phyloP scores from a whole-genome alignment of 2,113 vertebrate genomes.

The Sminthopsis crassicaudata region DNA sequence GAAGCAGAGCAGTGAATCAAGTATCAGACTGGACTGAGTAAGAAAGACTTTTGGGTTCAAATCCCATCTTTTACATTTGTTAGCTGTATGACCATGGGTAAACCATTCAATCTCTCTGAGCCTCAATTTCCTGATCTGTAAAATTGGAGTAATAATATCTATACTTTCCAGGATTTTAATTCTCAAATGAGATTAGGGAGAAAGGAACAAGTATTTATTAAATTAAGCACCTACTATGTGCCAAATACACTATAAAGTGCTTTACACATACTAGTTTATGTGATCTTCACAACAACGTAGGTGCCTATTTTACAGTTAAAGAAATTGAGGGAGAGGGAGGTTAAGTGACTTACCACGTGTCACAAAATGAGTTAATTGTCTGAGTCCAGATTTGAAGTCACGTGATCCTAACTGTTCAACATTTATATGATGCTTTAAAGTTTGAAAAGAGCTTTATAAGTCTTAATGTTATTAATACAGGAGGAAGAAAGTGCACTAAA shows the following conservation, averaged over 20 bases:
- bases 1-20: not conserved
- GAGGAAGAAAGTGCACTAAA: not conserved
- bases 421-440: not conserved
- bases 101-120: not conserved
- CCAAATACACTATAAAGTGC: not conserved
- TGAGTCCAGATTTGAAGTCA: not conserved
- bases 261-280: not conserved
- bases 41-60: not conserved
- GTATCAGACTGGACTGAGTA: not conserved
- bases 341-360: not conserved
- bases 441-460: not conserved
- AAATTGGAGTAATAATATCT: not conserved
- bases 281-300: not conserved
- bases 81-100: not conserved
- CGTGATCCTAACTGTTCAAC: not conserved
- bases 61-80: not conserved
- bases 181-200: not conserved
- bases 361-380: not conserved
- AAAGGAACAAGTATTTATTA: not conserved
- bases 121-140: not conserved
- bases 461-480: not conserved
- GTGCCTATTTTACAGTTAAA: not conserved
- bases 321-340: not conserved
- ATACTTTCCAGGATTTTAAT: not conserved
- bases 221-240: not conserved